Percentiles rank a stretch among this genome's conserved stretches.
Evolutionary conservation across 2,797 vertebrate genomes (phyloP).

Genomic region (Poeciliopsis presidionis): DNA sequence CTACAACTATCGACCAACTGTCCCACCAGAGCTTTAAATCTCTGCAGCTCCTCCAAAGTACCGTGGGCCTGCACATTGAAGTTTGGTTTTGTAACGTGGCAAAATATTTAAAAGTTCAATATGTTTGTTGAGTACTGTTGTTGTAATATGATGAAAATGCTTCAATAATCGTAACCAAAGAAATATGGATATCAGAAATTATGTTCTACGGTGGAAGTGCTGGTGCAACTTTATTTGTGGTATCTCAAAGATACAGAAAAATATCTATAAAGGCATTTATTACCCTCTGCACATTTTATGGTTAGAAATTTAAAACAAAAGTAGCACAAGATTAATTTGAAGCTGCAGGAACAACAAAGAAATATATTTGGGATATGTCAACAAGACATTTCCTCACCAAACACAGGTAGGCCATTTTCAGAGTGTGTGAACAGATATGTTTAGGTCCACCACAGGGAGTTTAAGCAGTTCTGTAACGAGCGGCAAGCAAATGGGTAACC

Average conservation of each 20-base stretch:
- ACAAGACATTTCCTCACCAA: conserved; percentile 26
- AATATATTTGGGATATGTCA: conserved; percentile 17
- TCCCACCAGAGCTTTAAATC: background rate
- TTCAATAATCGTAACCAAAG: background rate
- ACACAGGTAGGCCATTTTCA: conserved; percentile 41
- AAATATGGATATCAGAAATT: background rate
- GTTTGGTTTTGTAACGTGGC: background rate
- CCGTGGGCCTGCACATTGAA: background rate
- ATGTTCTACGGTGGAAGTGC: background rate
- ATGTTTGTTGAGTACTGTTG: background rate
- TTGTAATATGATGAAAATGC: background rate
- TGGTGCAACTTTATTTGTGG: background rate
- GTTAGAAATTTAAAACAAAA: background rate
- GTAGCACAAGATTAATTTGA: background rate
- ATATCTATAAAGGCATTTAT: background rate
- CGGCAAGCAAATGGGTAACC: conserved; percentile 83
- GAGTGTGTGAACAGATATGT: conserved; percentile 69
- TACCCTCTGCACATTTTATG: background rate
- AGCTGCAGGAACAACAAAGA: background rate
- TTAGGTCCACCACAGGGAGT: conserved; percentile 69
- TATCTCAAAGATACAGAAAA: background rate
- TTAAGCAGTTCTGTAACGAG: conserved; percentile 60
- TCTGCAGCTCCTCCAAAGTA: background rate
- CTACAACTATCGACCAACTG: background rate
- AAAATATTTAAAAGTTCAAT: background rate